Percentiles rank a stretch among this genome's conserved stretches.
phyloP scores from a whole-genome alignment of 1,140 invertebrate species.

The Neodiprion pinetum region DNA sequence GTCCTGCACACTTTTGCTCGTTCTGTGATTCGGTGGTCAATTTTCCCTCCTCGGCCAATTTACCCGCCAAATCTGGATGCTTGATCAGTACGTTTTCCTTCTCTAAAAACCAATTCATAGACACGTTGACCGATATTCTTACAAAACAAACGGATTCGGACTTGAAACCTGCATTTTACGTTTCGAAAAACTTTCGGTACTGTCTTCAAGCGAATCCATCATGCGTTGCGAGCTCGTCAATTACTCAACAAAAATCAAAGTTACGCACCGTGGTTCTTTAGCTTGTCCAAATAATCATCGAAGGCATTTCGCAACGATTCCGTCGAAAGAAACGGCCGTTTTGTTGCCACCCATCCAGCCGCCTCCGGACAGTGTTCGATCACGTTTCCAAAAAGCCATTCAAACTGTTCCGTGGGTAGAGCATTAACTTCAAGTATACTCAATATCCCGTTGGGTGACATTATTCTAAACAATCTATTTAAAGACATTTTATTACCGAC shows the following conservation, averaged over 20 bases:
- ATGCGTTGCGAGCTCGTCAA: not conserved
- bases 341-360: conserved; percentile 59
- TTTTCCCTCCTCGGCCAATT: conserved; percentile 62
- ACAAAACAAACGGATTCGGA: not conserved
- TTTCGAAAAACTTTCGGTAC: conserved; percentile 5
- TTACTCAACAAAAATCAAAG: not conserved
- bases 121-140: not conserved
- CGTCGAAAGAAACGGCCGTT: conserved; percentile 64
- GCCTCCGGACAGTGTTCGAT: conserved; percentile 68
- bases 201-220: conserved; percentile 1
- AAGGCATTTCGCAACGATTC: conserved; percentile 63
- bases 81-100: conserved; percentile 64
- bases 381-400: conserved; percentile 69
- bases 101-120: conserved; percentile 55
- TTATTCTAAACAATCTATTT: conserved; percentile 3
- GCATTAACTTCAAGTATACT: conserved; percentile 61
- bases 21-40: conserved; percentile 67
- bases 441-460: conserved; percentile 32
- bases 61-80: conserved; percentile 73
- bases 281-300: conserved; percentile 64
- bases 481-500: too few species aligned
- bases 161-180: not conserved
- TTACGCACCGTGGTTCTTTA: conserved; percentile 62
- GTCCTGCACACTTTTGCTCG: conserved; percentile 68
- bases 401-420: conserved; percentile 65